Conservation (phyloP, 2,888 invertebrate species). For the Aspidiotus destructor region DNA sequence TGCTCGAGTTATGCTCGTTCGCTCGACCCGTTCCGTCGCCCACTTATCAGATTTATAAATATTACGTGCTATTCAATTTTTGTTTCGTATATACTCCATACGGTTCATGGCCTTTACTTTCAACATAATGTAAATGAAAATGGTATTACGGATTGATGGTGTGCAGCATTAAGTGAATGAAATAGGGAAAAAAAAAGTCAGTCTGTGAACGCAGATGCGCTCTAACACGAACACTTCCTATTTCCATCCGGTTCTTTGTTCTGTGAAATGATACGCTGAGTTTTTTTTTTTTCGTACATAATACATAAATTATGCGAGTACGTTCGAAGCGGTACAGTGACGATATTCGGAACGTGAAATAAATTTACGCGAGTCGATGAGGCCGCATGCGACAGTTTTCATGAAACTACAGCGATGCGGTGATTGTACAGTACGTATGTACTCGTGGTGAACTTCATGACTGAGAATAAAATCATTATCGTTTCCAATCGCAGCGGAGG, state of each 20-base stretch:
- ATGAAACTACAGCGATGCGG: no score
- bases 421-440: no score
- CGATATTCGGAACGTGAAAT: no score
- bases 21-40: neutral
- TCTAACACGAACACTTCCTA: constrained; percentile 27
- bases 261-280: neutral
- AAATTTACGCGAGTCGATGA: no score
- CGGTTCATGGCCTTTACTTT: neutral
- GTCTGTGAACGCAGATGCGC: constrained; percentile 25
- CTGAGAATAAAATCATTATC: no score
- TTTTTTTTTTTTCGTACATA: neutral
- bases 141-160: no score
- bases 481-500: no score
- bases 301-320: no score
- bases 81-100: neutral
- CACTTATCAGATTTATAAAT: no score
- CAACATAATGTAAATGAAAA: neutral
- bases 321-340: no score
- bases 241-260: constrained; percentile 32
- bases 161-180: neutral
- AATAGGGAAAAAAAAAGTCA: constrained; percentile 20
- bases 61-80: constrained; percentile 9
- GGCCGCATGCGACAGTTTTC: no score
- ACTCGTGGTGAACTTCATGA: no score
- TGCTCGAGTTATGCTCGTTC: neutral